Base-by-base conservation (phyloP, 2,113 vertebrate species). In the Oncorhynchus keta region DNA sequence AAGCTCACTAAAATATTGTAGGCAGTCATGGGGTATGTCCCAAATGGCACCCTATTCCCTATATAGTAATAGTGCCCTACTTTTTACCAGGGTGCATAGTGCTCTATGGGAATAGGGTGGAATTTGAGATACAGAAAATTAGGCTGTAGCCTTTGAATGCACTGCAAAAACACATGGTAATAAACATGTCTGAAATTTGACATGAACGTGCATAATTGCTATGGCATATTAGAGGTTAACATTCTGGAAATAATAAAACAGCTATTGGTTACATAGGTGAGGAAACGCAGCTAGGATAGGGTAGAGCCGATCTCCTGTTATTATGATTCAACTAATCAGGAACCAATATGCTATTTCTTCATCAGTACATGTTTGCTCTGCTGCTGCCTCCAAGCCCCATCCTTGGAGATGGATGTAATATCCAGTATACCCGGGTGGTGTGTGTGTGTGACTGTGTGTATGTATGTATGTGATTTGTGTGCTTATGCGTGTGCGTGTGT, bases 161-260 rank as follows among this genome's bases (percentile, higher is more conserved):
- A 62, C 59, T 62, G 59, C 20, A 24, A 57, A 62, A 62, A 22
- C 51, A n/a, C n/a, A 22, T 62, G 6, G 20, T 3, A 7, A 62
- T n/a, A 24, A n/a, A n/a, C 59, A 22, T 8, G n/a, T 22, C 59
- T n/a, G 71, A 84, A 83, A 86, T 76, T 51, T 75, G 68, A 51
- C 20, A 62, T 35, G 65, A 67, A 82, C 83, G 35, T 77, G 78
- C 78, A 79, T 86, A 71, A 85, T 79, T 70, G 77, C 28, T 64
- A 28, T 79, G 48, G 24, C 62, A 26, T 9, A 66, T 4, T 2
- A 18, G 68, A 68, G 81, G 69, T 30, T 68, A 51, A 78, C 2
- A 49, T 24, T 26, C 57, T 30, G 3, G 45, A 11, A 18, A 51
- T 5, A 61, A 61, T 18, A 30, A 45, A 45, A 45, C 11, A 45